Percentiles rank a stretch among this genome's conserved stretches.
Evolutionary conservation across 2,113 vertebrate genomes (phyloP).

Genomic region (Thunnus maccoyii): DNA sequence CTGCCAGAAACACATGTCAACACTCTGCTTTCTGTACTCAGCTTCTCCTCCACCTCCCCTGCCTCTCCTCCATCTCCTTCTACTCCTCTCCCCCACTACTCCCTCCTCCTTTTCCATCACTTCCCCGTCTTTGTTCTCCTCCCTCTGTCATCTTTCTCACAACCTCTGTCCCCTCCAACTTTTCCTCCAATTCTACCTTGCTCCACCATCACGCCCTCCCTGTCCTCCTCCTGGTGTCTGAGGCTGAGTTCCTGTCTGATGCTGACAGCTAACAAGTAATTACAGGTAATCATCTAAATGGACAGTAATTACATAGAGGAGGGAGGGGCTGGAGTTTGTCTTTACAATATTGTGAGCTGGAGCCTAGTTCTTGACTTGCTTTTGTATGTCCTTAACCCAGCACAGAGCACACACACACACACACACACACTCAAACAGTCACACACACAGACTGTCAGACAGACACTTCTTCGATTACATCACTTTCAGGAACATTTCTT

Average conservation of each 20-base stretch:
- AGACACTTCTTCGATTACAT: background rate
- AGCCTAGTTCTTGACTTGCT: constrained; percentile 60
- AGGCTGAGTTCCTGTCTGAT: constrained; percentile 64
- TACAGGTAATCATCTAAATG: constrained; percentile 87
- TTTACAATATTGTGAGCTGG: constrained; percentile 70
- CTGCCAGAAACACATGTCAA: constrained; percentile 78
- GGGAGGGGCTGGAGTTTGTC: constrained; percentile 73
- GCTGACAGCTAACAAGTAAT: constrained; percentile 88
- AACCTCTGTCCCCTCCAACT: constrained; percentile 50
- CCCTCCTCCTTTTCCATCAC: constrained; percentile 14
- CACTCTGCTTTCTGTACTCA: constrained; percentile 61
- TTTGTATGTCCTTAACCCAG: constrained; percentile 53
- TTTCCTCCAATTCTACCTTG: constrained; percentile 37
- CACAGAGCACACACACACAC: background rate
- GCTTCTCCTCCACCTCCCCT: constrained; percentile 50
- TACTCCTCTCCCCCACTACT: background rate
- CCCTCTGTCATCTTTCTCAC: constrained; percentile 39
- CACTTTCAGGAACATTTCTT: background rate
- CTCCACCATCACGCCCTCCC: constrained; percentile 35
- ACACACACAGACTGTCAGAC: background rate
- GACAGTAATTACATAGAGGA: constrained; percentile 87
- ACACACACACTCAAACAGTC: constrained; percentile 17
- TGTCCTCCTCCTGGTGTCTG: constrained; percentile 57
- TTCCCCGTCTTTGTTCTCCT: constrained; percentile 37
- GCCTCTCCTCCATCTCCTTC: constrained; percentile 12